Base-by-base conservation (phyloP, 2,888 invertebrate species). In the Perdita meconis region DNA sequence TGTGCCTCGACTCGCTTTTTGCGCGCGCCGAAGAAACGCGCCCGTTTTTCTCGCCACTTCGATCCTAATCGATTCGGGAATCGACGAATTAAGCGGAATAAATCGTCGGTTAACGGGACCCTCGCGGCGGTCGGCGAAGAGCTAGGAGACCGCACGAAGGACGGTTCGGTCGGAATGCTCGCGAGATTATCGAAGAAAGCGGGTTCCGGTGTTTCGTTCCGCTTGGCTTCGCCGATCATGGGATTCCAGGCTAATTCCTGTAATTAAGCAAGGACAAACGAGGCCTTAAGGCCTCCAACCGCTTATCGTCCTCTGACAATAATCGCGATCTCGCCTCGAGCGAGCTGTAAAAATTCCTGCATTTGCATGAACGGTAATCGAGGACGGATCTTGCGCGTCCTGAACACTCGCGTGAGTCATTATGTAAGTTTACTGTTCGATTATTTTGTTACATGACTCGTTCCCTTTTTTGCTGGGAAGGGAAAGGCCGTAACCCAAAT, bases 391-490 rank as follows among this genome's bases (percentile, higher is more conserved):
- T 66, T 60, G 59, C 42, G 67, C 57, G 51, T 26, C 74, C 24
- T 42, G 60, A 40, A 53, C 50, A 57, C 53, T 69, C 63, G 65
- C 64, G 66, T 10, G 57, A 79, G 44, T 67, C 78, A 82, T 85
- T 85, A 84, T 76, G 74, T 85, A 85, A 84, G 85, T 74, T 76
- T 74, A 77, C 63, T 69, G 72, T 30, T 38, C 69, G 57, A 69
- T 73, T 70, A 65, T 61, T 50, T 69, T 36, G 50, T 44, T 74
- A 55, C 40, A 53, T 44, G 0, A 5, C 34, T 50, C 24, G 47
- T 51, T 55, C 60, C 44, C 30, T 30, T 30, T 30, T 30, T 63
- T 55, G 19, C 51, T n/a, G 38, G 8, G 22, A 40, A 57, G 24
- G 59, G 22, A n/a, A n/a, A 30, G 30, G 30, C 6, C 30, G 30